A percentile compares a stretch with the other conserved stretches of the same genome.
Conservation (phyloP, 2,113 vertebrate species). For the Sinocyclocheilus maitianheensis region DNA sequence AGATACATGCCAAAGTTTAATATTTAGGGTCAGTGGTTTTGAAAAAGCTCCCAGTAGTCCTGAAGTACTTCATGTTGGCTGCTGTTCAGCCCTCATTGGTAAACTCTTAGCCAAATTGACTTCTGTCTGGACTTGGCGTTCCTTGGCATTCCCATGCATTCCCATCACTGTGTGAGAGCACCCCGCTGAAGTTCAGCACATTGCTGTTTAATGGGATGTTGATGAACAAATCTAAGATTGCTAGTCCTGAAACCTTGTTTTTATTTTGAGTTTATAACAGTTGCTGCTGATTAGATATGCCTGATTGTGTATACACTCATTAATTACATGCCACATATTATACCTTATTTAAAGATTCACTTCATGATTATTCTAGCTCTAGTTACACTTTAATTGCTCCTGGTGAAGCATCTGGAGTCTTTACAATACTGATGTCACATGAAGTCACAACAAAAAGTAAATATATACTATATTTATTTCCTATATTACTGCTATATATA, state of each 20-base stretch:
- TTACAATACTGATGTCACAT: not conserved
- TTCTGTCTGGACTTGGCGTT: not conserved
- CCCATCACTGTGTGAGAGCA: conserved; percentile 25
- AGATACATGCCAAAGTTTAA: not conserved
- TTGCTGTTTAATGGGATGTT: conserved; percentile 14
- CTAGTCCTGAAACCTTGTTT: not conserved
- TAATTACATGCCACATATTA: not conserved
- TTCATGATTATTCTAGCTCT: not conserved
- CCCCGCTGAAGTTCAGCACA: conserved; percentile 21
- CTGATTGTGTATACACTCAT: not conserved
- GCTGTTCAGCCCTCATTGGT: not conserved
- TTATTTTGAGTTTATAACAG: not conserved
- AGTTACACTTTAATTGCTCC: not conserved
- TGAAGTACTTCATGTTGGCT: conserved; percentile 1
- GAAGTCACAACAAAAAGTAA: too few species aligned
- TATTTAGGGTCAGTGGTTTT: not conserved
- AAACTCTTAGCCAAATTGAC: not conserved
- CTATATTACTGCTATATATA: not conserved
- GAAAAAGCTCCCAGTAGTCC: not conserved
- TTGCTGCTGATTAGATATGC: not conserved
- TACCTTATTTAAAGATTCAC: not conserved
- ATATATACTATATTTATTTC: not conserved
- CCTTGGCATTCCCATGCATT: conserved; percentile 7
- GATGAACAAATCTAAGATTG: not conserved
- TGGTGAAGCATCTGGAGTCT: not conserved